Base-by-base conservation (phyloP, 2,797 vertebrate genomes). In the Acrocephalus scirpaceus region DNA sequence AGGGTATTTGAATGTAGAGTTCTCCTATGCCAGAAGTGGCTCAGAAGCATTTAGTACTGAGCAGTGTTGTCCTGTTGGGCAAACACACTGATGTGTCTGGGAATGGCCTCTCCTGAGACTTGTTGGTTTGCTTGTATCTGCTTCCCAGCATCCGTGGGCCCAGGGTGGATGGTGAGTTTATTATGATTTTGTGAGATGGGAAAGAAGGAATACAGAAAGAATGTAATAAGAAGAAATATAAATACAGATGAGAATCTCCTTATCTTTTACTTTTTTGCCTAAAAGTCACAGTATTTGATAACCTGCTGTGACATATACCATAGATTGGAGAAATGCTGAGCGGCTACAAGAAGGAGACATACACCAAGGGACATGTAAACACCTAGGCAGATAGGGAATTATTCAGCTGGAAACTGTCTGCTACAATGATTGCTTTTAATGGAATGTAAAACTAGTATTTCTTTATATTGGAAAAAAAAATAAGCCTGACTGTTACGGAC, bases 381-480 rank as follows among this genome's bases (percentile, higher is more conserved):
- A 92, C 44, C 51, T 60, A n/a, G 34, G 53, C 62, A 84, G 64
- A 69, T 44, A 70, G 16, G 11, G 26, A 93, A 54, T 40, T 69
- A 61, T 44, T 78, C 66, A 84, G 2, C 44, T 84, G 73, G 58
- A 93, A 91, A 60, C 36, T 83, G 30, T 51, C 42, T 4, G 3
- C 60, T 73, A 11, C 75, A 85, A 26, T 58, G 57, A n/a, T 57
- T 89, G 27, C 26, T 72, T 86, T 85, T 77, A 87, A 75, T 83
- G 34, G 56, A 72, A 73, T 62, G 18, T 51, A 76, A 91, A 90
- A 57, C 23, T 61, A 51, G 20, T n/a, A 25, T 57, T 78, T 34
- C 23, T 78, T 64, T 69, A 40, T 74, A 23, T 19, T 72, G 56
- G n/a, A 77, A 91, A 83, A 77, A 86, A 92, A 85, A 89, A 54